Conservation (phyloP, 1,140 invertebrate genomes). For the Goniozus legneri region DNA sequence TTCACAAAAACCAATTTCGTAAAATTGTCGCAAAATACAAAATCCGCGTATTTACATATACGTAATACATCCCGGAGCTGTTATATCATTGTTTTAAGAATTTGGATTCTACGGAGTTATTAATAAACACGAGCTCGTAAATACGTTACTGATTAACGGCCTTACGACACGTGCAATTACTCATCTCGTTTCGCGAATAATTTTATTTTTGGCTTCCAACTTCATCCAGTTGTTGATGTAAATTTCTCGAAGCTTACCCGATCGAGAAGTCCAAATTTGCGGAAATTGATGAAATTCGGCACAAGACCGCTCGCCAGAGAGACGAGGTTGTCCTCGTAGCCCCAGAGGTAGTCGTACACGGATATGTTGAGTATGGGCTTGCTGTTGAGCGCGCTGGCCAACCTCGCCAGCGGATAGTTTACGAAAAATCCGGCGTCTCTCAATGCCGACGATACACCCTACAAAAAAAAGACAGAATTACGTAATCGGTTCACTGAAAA, state of each 20-base stretch:
- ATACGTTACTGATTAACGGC: too few relatives aligned
- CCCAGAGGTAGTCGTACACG: conserved; percentile 78
- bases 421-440: conserved; percentile 58
- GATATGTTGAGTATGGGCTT: conserved; percentile 68
- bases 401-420: conserved; percentile 62
- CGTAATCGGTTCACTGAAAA: too few relatives aligned
- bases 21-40: too few relatives aligned
- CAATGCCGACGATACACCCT: conserved; percentile 64
- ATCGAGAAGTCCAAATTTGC: conserved; percentile 76
- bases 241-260: conserved; percentile 68
- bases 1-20: too few relatives aligned
- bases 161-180: too few relatives aligned
- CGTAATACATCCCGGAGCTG: too few relatives aligned
- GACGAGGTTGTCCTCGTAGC: conserved; percentile 76
- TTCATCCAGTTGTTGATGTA: background rate
- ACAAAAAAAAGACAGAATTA: too few relatives aligned
- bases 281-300: conserved; percentile 71
- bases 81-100: too few relatives aligned
- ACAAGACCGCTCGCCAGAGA: conserved; percentile 64
- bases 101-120: too few relatives aligned
- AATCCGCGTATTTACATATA: too few relatives aligned
- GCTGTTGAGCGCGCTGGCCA: conserved; percentile 61
- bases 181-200: conserved; percentile 3
- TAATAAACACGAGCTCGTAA: too few relatives aligned
- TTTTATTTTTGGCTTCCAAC: background rate